A percentile compares a stretch with the other conserved stretches of the same genome.
Conservation (phyloP, 2,888 invertebrate species). For the Lathronympha strigana region DNA sequence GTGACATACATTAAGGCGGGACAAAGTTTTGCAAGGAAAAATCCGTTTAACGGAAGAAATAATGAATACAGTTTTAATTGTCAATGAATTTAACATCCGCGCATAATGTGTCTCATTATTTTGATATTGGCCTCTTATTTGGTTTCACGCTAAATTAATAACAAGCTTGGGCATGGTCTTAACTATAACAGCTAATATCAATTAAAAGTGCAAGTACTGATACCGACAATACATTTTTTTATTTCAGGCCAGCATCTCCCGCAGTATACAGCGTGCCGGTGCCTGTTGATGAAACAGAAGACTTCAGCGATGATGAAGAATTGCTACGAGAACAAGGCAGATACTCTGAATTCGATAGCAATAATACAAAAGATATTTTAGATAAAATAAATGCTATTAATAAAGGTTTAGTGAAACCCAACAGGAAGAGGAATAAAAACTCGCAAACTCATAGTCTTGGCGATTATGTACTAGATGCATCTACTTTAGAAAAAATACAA, state of each 20-base stretch:
- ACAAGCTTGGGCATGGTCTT: constrained; percentile 50
- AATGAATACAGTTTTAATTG: neutral
- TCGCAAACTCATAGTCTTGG: constrained; percentile 57
- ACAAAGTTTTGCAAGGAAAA: neutral
- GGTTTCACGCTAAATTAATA: constrained; percentile 49
- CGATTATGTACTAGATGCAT: constrained; percentile 64
- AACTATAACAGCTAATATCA: constrained; percentile 18
- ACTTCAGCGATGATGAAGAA: constrained; percentile 53
- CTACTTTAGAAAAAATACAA: constrained; percentile 69
- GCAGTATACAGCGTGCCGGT: constrained; percentile 44
- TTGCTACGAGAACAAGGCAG: constrained; percentile 55
- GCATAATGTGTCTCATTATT: neutral
- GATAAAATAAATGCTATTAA: constrained; percentile 84
- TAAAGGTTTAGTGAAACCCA: constrained; percentile 69
- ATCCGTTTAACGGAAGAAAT: neutral
- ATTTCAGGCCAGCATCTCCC: constrained; percentile 57
- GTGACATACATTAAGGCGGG: neutral
- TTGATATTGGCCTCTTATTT: constrained; percentile 12
- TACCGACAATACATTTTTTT: constrained; percentile 45
- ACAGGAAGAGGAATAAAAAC: constrained; percentile 59
- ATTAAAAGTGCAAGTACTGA: constrained; percentile 36
- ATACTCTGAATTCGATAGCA: constrained; percentile 43
- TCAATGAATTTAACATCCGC: neutral
- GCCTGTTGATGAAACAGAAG: constrained; percentile 43
- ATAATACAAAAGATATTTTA: constrained; percentile 72